These are phyloP conservation scores for Romanogobio albipinnatus DNA, from an alignment of 2,113 vertebrate genomes.

Conservation along the genomic window DNA sequence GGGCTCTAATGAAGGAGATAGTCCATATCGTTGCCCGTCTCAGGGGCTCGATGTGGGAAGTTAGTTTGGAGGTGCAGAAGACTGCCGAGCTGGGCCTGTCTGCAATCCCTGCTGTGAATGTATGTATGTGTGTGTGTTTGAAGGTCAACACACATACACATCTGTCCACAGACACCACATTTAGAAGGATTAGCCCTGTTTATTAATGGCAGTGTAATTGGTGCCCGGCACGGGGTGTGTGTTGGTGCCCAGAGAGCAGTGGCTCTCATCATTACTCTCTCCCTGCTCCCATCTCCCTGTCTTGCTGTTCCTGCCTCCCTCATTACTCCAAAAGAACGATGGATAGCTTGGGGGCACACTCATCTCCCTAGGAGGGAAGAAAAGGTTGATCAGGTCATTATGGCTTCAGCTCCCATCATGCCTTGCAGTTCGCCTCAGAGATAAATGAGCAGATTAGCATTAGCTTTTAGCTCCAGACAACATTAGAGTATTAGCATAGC, in stretches of 20 bases:
- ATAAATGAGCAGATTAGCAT: slow-evolving; percentile 52
- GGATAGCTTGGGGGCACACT: slow-evolving; percentile 37
- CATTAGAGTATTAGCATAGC: slow-evolving; percentile 67
- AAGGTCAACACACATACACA: slow-evolving; percentile 71
- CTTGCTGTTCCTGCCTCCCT: slow-evolving; percentile 38
- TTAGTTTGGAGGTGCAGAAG: slow-evolving; percentile 87
- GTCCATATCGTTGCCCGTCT: slow-evolving; percentile 88
- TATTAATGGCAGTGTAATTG: slow-evolving; percentile 46
- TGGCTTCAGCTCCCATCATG: slow-evolving; percentile 65
- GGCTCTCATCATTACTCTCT: slow-evolving; percentile 38
- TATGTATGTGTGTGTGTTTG: slow-evolving; percentile 7
- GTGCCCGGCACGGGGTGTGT: slow-evolving; percentile 27
- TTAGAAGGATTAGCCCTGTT: slow-evolving; percentile 41
- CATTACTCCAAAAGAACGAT: slow-evolving; percentile 38
- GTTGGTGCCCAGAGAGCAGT: slow-evolving; percentile 18
- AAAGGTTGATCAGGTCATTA: slow-evolving; percentile 73
- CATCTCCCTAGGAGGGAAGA: slow-evolving; percentile 46
- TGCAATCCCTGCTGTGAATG: slow-evolving; percentile 12
- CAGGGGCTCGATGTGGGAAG: slow-evolving; percentile 86
- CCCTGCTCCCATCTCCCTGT: slow-evolving; percentile 63
- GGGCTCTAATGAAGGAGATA: slow-evolving; percentile 98
- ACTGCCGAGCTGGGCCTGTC: slow-evolving; percentile 39
- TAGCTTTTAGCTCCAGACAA: slow-evolving; percentile 11
- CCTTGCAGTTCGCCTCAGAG: slow-evolving; percentile 71
- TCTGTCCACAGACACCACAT: slow-evolving; percentile 75